Base-by-base conservation (phyloP, 2,888 invertebrate genomes). In the Acanthococcus lagerstroemiae region DNA sequence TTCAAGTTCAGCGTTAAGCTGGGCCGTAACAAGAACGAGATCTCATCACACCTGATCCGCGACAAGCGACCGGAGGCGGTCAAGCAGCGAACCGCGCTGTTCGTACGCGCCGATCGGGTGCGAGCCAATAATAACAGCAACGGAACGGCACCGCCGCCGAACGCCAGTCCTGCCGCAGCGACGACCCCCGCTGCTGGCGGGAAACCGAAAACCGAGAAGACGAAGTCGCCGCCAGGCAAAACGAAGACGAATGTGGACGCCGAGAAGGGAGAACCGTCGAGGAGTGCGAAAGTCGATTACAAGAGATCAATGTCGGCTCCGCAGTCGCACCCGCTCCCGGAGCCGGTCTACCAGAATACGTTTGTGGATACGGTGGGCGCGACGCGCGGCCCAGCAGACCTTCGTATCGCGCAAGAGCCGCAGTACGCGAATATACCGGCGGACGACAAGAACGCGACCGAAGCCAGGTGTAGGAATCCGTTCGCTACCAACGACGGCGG, bases 1-100 rank as follows among this genome's bases (percentile, higher is more conserved):
- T 90, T 90, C 77, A 87, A 88, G 73, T 90, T 90, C 76, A 89
- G 88, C 75, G 82, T 90, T 65, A 87, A 88, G 74, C 81, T 90
- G 69, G 70, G 70, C 56, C 72, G 72, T 68, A 61, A 66, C 27
- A 67, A 67, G n/a, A 61, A 61, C 52, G 61, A 61, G 24, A 52
- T 61, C 7, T 56, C 66, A 15, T 55, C 55, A 22, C 57, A 57
- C n/a, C 25, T 60, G 19, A 57, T 58, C 45, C 27, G 26, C 25
- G 65, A 63, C 24, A 61, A 55, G 55, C 19, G 60, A n/a, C 61
- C 63, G 24, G 61, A 61, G 27, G 61, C 54, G 26, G 61, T 67
- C 12, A 67, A 67, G 30, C 57, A 67, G 46, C 45, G 63, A 3
- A 56, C 67, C 4, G 63, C 67, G n/a, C 22, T 63, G 44, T 22